phyloP scores from a whole-genome alignment of 1,140 invertebrate species.

The Drosophila azteca region DNA sequence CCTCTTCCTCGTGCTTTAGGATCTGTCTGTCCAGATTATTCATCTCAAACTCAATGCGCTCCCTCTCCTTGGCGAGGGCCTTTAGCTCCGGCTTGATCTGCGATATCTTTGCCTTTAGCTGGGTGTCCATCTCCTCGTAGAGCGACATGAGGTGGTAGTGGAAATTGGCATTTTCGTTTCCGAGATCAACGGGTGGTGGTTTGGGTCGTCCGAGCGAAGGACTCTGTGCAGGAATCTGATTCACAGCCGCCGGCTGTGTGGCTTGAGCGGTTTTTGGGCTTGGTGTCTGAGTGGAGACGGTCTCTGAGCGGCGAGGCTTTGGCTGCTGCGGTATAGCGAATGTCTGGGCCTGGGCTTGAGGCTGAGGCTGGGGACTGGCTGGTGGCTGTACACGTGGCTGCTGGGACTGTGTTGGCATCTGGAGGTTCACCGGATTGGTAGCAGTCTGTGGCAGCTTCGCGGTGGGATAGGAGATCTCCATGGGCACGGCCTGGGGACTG shows the following conservation, averaged over 20 bases:
- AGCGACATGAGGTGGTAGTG: constrained; percentile 52
- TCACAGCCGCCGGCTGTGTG: neutral
- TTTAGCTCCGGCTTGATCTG: constrained; percentile 30
- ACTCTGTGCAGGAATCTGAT: neutral
- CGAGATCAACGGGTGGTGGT: constrained; percentile 47
- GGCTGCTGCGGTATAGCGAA: constrained; percentile 29
- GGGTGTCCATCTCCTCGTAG: constrained; percentile 41
- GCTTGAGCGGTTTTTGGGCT: neutral
- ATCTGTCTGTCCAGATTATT: constrained; percentile 48
- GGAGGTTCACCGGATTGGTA: neutral
- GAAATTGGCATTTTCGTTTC: constrained; percentile 58
- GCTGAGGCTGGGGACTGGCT: neutral
- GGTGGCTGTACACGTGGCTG: constrained; percentile 1
- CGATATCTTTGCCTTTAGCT: constrained; percentile 39
- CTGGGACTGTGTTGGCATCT: neutral
- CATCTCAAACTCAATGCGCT: constrained; percentile 47
- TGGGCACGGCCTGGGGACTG: constrained; percentile 30
- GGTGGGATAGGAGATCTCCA: constrained; percentile 55
- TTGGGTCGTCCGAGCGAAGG: constrained; percentile 4
- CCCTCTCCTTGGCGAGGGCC: constrained; percentile 24
- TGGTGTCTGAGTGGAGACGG: constrained; percentile 44
- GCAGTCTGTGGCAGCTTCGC: constrained; percentile 8
- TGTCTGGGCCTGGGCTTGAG: neutral
- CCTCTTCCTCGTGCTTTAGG: constrained; percentile 58
- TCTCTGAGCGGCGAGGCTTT: constrained; percentile 43